phyloP scores from a whole-genome alignment of 2,113 vertebrate species.

The Osmerus mordax region DNA sequence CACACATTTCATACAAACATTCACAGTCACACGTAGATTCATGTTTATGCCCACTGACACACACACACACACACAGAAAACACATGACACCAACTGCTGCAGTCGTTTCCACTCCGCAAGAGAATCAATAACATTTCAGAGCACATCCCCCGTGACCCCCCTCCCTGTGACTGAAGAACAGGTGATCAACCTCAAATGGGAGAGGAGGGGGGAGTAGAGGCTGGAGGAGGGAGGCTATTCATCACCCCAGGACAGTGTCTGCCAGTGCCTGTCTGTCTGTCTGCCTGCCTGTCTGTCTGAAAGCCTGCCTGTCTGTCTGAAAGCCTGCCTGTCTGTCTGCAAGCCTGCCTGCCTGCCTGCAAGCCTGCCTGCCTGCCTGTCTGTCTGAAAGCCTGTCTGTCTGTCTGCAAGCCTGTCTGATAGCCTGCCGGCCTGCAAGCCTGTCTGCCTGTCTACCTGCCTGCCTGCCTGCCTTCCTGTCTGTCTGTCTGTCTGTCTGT shows the following conservation, averaged over 20 bases:
- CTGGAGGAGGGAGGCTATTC: constrained; percentile 25
- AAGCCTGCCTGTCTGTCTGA: too few species aligned
- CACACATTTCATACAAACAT: constrained; percentile 19
- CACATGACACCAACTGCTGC: constrained; percentile 10
- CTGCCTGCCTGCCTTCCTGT: too few species aligned
- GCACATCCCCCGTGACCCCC: constrained; percentile 21
- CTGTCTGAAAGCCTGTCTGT: too few species aligned
- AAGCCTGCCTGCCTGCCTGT: background rate
- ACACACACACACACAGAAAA: constrained; percentile 4
- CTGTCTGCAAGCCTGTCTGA: background rate
- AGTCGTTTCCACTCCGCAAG: constrained; percentile 3
- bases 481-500: too few species aligned
- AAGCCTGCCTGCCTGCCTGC: too few species aligned
- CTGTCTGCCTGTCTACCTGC: too few species aligned
- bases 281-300: too few species aligned
- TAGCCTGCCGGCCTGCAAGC: too few species aligned
- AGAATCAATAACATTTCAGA: constrained; percentile 44
- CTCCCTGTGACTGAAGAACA: constrained; percentile 58
- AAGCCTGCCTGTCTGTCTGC: too few species aligned
- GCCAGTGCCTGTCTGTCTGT: too few species aligned
- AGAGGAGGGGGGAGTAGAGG: constrained; percentile 12
- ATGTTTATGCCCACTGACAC: constrained; percentile 23
- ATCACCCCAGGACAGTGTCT: constrained; percentile 35
- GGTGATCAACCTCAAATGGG: constrained; percentile 60
- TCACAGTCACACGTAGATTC: background rate